These are phyloP conservation scores for Accipiter virgatus DNA, from an alignment of 2,113 vertebrate genomes.

Conservation along the genomic window DNA sequence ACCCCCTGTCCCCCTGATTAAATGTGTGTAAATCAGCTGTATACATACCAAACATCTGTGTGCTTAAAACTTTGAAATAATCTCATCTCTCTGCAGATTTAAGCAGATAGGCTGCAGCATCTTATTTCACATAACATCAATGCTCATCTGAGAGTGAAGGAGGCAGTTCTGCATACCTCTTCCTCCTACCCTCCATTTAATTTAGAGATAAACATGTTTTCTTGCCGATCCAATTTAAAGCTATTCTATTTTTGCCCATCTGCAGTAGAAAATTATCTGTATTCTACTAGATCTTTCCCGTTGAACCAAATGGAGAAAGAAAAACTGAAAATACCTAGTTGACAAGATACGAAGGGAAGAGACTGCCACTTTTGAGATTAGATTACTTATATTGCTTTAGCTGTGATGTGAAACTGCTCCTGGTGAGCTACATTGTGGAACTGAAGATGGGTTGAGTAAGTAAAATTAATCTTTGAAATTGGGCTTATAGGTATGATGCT, in stretches of 20 bases:
- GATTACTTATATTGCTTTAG: not conserved
- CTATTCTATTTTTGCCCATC: not conserved
- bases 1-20: fast-evolving
- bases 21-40: not conserved
- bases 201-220: not conserved
- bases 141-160: not conserved
- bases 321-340: not conserved
- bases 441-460: not conserved
- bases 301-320: not conserved
- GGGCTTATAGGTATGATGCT: not conserved
- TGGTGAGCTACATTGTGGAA: not conserved
- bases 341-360: not conserved
- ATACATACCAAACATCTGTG: not conserved
- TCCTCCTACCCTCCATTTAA: not conserved
- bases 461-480: not conserved
- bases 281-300: not conserved
- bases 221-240: not conserved
- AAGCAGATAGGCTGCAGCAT: not conserved
- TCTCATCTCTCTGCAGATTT: not conserved
- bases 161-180: not conserved
- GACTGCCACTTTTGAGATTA: not conserved
- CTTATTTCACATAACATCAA: not conserved
- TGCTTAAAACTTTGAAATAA: not conserved
- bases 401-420: not conserved
- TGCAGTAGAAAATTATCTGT: not conserved